phyloP scores from a whole-genome alignment of 2,888 invertebrate genomes.

The Heterodera filipjevi region DNA sequence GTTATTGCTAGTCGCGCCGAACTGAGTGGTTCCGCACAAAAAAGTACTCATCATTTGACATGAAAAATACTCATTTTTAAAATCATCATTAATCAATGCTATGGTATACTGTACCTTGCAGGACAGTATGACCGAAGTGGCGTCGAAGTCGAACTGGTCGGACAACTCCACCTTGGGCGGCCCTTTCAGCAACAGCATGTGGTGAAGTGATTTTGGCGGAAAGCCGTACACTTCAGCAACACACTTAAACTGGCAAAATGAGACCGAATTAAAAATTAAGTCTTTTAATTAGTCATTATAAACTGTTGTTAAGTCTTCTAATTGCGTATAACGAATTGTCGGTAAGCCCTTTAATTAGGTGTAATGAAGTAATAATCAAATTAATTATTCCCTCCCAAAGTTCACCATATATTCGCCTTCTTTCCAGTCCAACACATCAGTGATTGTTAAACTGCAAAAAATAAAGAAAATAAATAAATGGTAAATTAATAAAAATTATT shows the following conservation, averaged over 20 bases:
- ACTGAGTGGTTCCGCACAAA: too few relatives aligned
- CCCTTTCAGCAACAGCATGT: slow-evolving; percentile 59
- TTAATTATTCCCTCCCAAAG: not conserved
- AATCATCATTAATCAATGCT: not conserved
- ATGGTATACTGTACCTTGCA: slow-evolving; percentile 30
- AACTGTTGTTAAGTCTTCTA: too few relatives aligned
- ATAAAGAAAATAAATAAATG: too few relatives aligned
- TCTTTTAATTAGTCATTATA: too few relatives aligned
- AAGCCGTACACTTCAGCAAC: slow-evolving; percentile 58
- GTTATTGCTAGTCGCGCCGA: too few relatives aligned
- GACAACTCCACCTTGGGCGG: slow-evolving; percentile 34
- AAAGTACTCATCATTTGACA: too few relatives aligned
- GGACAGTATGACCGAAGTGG: slow-evolving; percentile 20
- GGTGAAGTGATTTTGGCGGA: slow-evolving; percentile 45
- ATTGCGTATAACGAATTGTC: too few relatives aligned
- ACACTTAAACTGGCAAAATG: slow-evolving; percentile 55
- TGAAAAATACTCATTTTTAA: too few relatives aligned
- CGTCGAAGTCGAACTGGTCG: slow-evolving; percentile 20
- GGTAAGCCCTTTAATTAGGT: too few relatives aligned
- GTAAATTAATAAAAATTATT: slow-evolving; percentile 21
- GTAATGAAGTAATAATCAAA: too few relatives aligned
- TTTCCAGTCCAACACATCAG: slow-evolving; percentile 33
- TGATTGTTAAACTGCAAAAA: slow-evolving; percentile 29
- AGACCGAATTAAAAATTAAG: not conserved
- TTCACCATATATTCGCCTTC: slow-evolving; percentile 28